Conservation (phyloP, 2,888 invertebrate species). For the Hirtodrosophila confusa region DNA sequence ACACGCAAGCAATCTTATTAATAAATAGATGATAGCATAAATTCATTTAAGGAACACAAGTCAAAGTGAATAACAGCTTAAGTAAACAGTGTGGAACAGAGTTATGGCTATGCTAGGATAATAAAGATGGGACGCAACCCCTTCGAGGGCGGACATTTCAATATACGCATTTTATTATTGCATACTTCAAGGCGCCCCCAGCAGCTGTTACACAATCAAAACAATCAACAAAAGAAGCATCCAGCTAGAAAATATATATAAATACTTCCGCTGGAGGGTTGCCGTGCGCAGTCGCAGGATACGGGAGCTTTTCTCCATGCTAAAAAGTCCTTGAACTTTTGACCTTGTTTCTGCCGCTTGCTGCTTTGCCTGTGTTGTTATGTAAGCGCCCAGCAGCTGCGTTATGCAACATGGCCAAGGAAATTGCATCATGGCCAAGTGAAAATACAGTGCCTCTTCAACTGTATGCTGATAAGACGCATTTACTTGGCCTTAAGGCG, state of each 20-base stretch:
- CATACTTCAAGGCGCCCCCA: conserved; percentile 50
- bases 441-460: conserved; percentile 36
- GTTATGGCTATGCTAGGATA: conserved; percentile 17
- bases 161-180: conserved; percentile 26
- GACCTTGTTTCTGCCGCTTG: conserved; percentile 69
- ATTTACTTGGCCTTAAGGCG: conserved; percentile 19
- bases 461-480: conserved; percentile 52
- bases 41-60: neutral
- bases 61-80: conserved; percentile 15
- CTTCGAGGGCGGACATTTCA: conserved; percentile 3
- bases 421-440: conserved; percentile 25
- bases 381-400: conserved; percentile 47
- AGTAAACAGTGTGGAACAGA: conserved; percentile 10
- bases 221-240: conserved; percentile 51
- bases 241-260: conserved; percentile 3
- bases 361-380: conserved; percentile 33
- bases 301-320: conserved; percentile 38
- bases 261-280: conserved; percentile 36
- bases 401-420: conserved; percentile 30
- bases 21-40: conserved; percentile 1
- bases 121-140: conserved; percentile 18
- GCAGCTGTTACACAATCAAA: conserved; percentile 69
- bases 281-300: conserved; percentile 33
- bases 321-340: conserved; percentile 76
- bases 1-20: too few species aligned